A percentile compares a stretch with the other conserved stretches of the same genome.
Conservation (phyloP, 2,113 vertebrate species). For the Callionymus lyra region DNA sequence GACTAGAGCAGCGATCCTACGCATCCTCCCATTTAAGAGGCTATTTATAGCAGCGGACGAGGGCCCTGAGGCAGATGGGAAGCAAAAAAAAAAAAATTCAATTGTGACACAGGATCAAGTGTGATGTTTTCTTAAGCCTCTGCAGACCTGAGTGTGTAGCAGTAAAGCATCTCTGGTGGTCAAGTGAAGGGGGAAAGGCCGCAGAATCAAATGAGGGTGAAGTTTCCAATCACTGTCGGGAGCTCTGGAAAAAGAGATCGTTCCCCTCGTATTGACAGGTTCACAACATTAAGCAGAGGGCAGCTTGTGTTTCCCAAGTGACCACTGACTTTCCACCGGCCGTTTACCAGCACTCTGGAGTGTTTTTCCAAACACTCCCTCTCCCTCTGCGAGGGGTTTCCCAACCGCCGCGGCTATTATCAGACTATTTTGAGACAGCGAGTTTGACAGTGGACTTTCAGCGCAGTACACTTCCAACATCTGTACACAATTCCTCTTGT, state of each 20-base stretch:
- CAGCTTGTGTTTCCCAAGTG: constrained; percentile 27
- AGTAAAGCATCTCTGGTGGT: constrained; percentile 29
- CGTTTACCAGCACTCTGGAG: constrained; percentile 22
- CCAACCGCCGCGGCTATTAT: constrained; percentile 40
- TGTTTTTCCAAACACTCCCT: constrained; percentile 37
- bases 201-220: constrained; percentile 12
- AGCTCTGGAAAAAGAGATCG: constrained; percentile 32
- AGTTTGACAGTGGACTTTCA: no score
- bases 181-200: constrained; percentile 26
- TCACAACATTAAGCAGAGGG: constrained; percentile 13
- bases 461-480: neutral
- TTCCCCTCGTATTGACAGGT: constrained; percentile 23
- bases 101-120: constrained; percentile 39
- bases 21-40: constrained; percentile 20
- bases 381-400: constrained; percentile 30
- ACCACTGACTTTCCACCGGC: constrained; percentile 37
- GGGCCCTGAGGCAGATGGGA: constrained; percentile 25
- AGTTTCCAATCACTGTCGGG: constrained; percentile 26
- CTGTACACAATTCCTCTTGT: neutral
- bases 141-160: constrained; percentile 49
- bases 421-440: constrained; percentile 24
- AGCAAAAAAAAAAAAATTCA: constrained; percentile 21
- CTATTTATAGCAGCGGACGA: constrained; percentile 33
- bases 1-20: constrained; percentile 13
- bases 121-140: constrained; percentile 20